Evolutionary conservation across 1,140 invertebrate genomes (phyloP), one percentile per base, ranked within the genome.

Genomic region (Matsumurasca onukii): DNA sequence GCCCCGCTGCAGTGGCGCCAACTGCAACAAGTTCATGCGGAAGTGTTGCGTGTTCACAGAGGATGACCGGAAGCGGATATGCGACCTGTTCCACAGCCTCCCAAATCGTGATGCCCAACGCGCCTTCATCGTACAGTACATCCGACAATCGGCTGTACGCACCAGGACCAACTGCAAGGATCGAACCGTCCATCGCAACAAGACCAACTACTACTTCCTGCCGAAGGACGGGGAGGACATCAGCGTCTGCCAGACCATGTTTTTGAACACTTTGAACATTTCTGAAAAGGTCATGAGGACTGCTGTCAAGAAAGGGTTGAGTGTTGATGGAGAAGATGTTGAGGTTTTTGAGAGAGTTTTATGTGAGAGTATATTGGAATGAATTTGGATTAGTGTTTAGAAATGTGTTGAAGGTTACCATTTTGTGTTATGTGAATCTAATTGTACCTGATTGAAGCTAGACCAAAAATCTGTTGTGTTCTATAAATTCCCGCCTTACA

Each of bases 141-240:
- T 64, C 61, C 70, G 70, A 30, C 63, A 72, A 25, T 71, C 62
- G 1, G 80, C 78, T 65, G 78, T 82, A 22, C 82, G 81, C 31
- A 82, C 80, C 31, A 80, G 80, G 30, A 75, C 83, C 17, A 76
- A 78, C 51, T 79, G 81, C 63, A 82, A 84, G 67, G 78, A 81
- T 68, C 27, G 31, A 2, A 5, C 17, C 2, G n/a, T 17, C 2
- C 66, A 67, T 9, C 55, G 55, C 22, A 52, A 5, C 49, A 25
- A 59, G 25, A 59, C 55, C 22, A 59, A 59, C 55, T 59, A 59
- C 55, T 59, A 59, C 25, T 59, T 27, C 25, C 55, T 59, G 2
- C 55, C 55, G 9, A 27, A 29, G 2, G 55, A 59, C 55, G 55
- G 55, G 25, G 55, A 59, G 12, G 22, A 27, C 9, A n/a, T 59